Base-by-base conservation (phyloP, 2,797 vertebrate genomes). In the Euthynnus affinis region DNA sequence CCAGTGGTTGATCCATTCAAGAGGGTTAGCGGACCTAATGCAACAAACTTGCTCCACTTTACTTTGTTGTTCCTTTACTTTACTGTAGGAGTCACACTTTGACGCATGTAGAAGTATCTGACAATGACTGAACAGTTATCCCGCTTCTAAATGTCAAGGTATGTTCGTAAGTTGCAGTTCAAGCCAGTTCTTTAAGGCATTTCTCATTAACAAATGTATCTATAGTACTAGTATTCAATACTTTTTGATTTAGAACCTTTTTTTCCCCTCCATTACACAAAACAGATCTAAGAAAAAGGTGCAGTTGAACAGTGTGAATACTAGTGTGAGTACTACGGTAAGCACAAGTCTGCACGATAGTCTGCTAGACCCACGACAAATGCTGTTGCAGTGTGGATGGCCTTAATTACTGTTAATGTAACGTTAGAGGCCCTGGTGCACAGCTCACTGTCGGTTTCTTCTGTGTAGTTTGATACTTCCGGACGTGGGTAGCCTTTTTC, bases 331-430 rank as follows among this genome's bases (percentile, higher is more conserved):
- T 37, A 37, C 37, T 42, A 42, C 46, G 56, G 63, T 71, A 34
- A 81, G 75, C 76, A 53, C 29, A 68, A 53, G 58, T 12, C 44
- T 60, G 72, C 15, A 18, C 4, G 14, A 63, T 55, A 72, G 51
- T 61, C 32, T 23, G 72, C 64, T 78, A 69, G 74, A 79, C 87
- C 76, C 58, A 25, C 58, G 73, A 82, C 82, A 87, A 81, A 91
- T 89, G 69, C 85, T 85, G 81, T 61, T 80, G 70, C 64, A 46
- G 58, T 49, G 63, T 68, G 82, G 55, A 87, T 84, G 80, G 79
- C 69, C 66, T 87, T 88, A 73, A 93, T 92, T 89, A 91, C 60
- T 55, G 77, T 42, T 84, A 60, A 83, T 76, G 85, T 77, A 88
- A 88, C 73, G 64, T 81, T 73, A 86, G 75, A 88, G 67, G 74